Base-by-base conservation (phyloP, 2,797 vertebrate genomes). In the Phoebastria nigripes region DNA sequence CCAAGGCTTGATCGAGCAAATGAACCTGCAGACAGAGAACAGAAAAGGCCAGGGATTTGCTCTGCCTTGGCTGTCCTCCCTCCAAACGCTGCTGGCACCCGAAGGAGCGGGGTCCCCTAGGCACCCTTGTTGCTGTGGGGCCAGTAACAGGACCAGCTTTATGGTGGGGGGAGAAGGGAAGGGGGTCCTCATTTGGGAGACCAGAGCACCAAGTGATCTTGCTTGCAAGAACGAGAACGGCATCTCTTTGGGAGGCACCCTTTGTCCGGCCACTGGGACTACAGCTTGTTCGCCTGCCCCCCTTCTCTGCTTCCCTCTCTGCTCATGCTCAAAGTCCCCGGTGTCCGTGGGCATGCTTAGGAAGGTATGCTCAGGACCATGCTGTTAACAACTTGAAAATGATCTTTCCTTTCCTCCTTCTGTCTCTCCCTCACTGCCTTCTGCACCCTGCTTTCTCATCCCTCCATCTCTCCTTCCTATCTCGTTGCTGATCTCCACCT, bases 1-100 rank as follows among this genome's bases (percentile, higher is more conserved):
- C 92, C 76, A 77, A 90, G 93, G 71, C 77, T 95, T 7, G 3
- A 82, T 3, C 87, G 88, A 94, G 33, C 49, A 95, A 93, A 94
- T 86, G 84, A 96, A 73, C 86, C 52, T 82, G 65, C 67, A 92
- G 67, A 94, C 13, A 91, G 82, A 83, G 54, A 91, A 83, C 19
- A 93, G 65, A 72, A 94, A 80, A 92, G 39, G 18, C 39, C 33
- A 61, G 9, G 26, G 89, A 56, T 94, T 91, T 93, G 49, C 33
- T 87, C 69, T 93, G 80, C 71, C 8, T 79, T 82, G 70, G 62
- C 47, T 5, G 0, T 83, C 42, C 29, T 82, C 33, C 41, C 52
- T 49, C 28, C 51, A 63, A 63, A 80, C 4, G 3, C 67, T 54
- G 10, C 82, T 71, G 87, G 19, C 11, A 49, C 11, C 22, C 0